phyloP scores from a whole-genome alignment of 1,140 invertebrate species.

The Saxidomus purpurata region DNA sequence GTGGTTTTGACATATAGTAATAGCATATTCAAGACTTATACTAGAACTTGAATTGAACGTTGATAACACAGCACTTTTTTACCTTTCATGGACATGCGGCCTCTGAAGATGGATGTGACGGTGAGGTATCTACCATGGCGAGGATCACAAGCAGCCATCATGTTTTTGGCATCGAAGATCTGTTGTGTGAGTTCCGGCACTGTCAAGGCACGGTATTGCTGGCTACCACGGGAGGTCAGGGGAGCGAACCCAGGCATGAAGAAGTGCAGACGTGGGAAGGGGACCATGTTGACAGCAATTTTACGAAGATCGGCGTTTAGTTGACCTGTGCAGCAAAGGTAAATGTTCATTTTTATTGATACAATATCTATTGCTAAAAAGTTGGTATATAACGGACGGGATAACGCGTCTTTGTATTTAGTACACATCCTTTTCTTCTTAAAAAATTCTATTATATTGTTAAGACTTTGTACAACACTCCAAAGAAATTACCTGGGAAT shows the following conservation, averaged over 20 bases:
- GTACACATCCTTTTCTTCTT: no score
- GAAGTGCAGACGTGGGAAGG: conserved; percentile 92
- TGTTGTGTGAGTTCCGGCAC: conserved; percentile 89
- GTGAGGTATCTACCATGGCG: conserved; percentile 91
- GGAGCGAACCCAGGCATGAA: conserved; percentile 94
- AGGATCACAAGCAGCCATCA: conserved; percentile 93
- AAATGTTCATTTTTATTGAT: neutral
- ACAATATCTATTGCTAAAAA: no score
- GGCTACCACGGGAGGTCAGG: conserved; percentile 88
- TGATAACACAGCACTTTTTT: no score
- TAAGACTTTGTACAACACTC: no score
- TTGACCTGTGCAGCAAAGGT: conserved; percentile 89
- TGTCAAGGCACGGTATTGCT: conserved; percentile 88
- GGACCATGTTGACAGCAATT: conserved; percentile 93
- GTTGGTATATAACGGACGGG: no score
- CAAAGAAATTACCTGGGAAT: conserved; percentile 94
- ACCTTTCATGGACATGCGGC: conserved; percentile 49
- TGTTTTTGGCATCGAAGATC: conserved; percentile 93
- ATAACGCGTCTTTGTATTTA: no score
- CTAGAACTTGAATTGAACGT: no score
- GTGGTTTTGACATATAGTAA: no score
- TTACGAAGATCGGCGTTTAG: conserved; percentile 95
- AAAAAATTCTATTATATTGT: no score
- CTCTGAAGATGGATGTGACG: conserved; percentile 90
- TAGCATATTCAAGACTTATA: no score